Conservation (phyloP, 2,113 vertebrate genomes). For the Diphyllodes magnificus region DNA sequence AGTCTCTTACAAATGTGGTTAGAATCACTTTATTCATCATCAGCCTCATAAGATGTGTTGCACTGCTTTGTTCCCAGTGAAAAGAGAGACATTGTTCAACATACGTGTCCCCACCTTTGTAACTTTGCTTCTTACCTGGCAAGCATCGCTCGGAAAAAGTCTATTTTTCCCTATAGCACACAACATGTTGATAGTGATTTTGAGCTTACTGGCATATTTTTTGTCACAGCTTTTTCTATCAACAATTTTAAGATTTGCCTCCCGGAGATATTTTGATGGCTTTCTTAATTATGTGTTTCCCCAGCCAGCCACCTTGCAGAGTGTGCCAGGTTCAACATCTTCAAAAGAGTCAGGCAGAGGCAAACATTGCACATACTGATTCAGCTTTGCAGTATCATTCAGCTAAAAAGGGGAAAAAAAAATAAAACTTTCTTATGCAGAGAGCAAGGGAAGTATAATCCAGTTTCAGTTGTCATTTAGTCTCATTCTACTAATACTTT, state of each 20-base stretch:
- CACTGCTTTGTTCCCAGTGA: background rate
- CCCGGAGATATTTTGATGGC: background rate
- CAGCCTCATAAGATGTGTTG: background rate
- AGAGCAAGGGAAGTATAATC: background rate
- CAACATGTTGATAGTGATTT: conserved; percentile 42
- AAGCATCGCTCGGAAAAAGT: background rate
- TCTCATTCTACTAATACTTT: background rate
- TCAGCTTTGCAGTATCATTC: background rate
- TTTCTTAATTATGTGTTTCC: accelerated
- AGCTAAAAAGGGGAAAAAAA: background rate
- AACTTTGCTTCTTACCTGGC: background rate
- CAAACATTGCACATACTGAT: background rate
- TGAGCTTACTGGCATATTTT: background rate
- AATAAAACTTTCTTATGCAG: background rate
- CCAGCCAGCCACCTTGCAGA: conserved; percentile 22
- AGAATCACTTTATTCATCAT: background rate
- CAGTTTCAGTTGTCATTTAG: background rate
- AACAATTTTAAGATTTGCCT: conserved; percentile 36
- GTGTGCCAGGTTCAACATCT: background rate
- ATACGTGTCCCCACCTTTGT: accelerated
- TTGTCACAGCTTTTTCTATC: conserved; percentile 16
- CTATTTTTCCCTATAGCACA: background rate
- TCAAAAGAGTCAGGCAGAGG: background rate
- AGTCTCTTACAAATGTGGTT: background rate
- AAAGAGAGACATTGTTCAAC: background rate